Evolutionary conservation across 2,888 invertebrate species (phyloP), one percentile per base, ranked within the genome.

Genomic region (Kryphioiulus occultus): DNA sequence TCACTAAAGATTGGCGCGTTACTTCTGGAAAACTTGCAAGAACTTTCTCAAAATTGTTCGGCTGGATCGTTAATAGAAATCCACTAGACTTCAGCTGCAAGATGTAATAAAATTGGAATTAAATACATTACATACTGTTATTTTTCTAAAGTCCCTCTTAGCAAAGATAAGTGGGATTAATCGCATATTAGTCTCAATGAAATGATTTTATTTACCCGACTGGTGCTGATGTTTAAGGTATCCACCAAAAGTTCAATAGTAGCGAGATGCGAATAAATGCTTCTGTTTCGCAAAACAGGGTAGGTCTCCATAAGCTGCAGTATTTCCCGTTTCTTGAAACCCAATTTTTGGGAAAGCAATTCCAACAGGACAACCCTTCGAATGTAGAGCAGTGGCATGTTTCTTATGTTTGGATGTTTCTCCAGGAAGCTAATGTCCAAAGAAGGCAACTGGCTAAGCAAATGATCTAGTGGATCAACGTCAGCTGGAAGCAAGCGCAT

Each of bases 381-480:
- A 3, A 85, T 85, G 15, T 85, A 10, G n/a, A n/a, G 10, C 22
- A 85, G 22, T 26, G 85, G 26, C 44, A 42, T 35, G 19, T 19
- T 39, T 44, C 26, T 26, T 44, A 85, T 12, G 0, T 17, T 17
- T 0, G 35, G 17, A 35, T 39, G 39, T 12, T 85, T 35, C 19
- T 0, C 15, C n/a, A 85, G 22, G 22, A 39, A 85, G 42, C 22
- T n/a, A 17, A 26, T 22, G 7, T 85, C 19, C 44, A 85, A 85
- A 85, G 9, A 42, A 2, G 85, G 39, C 10, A 85, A 17, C 44
- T 85, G 39, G 85, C 85, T 35, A n/a, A 85, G 44, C 39, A 85
- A 26, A 44, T 85, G 39, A 39, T 44, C 85, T 22, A 85, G 26
- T 3, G 85, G 85, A 44, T 85, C 39, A 39, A 85, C 85, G 39